These are phyloP conservation scores for Caenorhabditis sp. DNA, from an alignment of 2,888 invertebrate species.

Conservation along the genomic window DNA sequence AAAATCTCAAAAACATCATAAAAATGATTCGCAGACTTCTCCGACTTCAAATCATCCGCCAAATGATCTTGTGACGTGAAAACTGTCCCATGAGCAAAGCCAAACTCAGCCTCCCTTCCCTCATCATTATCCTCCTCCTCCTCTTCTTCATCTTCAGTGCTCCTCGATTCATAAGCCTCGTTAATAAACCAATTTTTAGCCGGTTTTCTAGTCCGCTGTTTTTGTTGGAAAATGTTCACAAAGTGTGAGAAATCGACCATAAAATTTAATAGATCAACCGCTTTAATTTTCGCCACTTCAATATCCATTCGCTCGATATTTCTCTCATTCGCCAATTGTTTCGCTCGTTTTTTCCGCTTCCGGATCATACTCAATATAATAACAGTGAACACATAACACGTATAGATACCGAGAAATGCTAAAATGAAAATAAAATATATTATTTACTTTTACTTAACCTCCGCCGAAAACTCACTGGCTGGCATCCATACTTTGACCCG, in stretches of 20 bases:
- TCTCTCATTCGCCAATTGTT: background rate
- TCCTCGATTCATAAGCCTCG: background rate
- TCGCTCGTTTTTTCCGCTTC: slow-evolving; percentile 22
- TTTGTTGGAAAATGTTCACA: background rate
- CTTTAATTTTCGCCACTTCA: background rate
- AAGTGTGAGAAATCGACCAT: background rate
- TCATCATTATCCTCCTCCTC: slow-evolving; percentile 20
- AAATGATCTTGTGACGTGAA: slow-evolving; percentile 32
- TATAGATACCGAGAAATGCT: slow-evolving; percentile 74
- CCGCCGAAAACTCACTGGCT: slow-evolving; percentile 16
- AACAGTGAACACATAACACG: slow-evolving; percentile 74
- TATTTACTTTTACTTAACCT: background rate
- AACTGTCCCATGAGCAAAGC: slow-evolving; percentile 28
- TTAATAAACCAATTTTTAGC: background rate
- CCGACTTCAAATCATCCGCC: slow-evolving; percentile 12
- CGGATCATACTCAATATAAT: slow-evolving; percentile 70
- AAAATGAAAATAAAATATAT: no score
- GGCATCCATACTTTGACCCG: slow-evolving; percentile 73
- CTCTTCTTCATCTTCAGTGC: no score
- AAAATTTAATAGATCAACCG: background rate
- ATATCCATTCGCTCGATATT: background rate
- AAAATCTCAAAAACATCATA: slow-evolving; percentile 28
- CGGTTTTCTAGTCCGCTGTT: background rate
- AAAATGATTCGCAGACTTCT: slow-evolving; percentile 23
- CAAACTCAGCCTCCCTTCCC: slow-evolving; percentile 33